These are phyloP conservation scores for Dasyurus viverrinus DNA, from an alignment of 2,113 vertebrate genomes.

Conservation along the genomic window DNA sequence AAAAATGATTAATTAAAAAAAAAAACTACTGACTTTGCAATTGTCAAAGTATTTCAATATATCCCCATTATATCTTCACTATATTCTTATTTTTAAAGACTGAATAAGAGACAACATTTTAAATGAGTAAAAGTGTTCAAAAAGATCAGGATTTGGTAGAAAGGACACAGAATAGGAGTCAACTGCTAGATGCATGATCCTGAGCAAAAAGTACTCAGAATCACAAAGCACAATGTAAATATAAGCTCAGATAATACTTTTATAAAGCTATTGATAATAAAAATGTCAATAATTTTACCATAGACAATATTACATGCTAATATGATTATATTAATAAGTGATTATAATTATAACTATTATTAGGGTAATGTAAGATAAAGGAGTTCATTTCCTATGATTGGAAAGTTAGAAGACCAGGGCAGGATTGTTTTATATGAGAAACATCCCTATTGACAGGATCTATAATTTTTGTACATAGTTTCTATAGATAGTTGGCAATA, in stretches of 20 bases:
- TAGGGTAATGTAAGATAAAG: constrained; percentile 68
- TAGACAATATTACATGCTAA: neutral
- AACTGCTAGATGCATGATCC: constrained; percentile 56
- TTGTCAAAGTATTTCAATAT: no score
- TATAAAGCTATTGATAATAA: neutral
- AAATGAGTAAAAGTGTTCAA: constrained; percentile 1
- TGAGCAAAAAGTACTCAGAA: constrained; percentile 12
- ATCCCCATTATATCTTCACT: no score
- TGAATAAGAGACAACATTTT: constrained; percentile 40
- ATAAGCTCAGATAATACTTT: neutral
- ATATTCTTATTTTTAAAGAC: constrained; percentile 31
- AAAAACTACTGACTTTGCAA: no score
- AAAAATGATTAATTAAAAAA: no score
- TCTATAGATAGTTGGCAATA: constrained; percentile 53
- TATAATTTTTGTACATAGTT: constrained; percentile 65
- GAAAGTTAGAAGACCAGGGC: constrained; percentile 71
- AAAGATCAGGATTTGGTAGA: constrained; percentile 43
- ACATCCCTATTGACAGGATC: constrained; percentile 58
- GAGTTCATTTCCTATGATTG: constrained; percentile 66
- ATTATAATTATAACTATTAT: constrained; percentile 38
- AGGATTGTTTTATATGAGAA: constrained; percentile 73
- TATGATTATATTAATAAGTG: neutral
- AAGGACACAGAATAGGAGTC: constrained; percentile 37
- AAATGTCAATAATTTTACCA: neutral
- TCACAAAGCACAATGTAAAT: neutral